Evolutionary conservation across 2,113 vertebrate species (phyloP).

Genomic region (Alces alces): DNA sequence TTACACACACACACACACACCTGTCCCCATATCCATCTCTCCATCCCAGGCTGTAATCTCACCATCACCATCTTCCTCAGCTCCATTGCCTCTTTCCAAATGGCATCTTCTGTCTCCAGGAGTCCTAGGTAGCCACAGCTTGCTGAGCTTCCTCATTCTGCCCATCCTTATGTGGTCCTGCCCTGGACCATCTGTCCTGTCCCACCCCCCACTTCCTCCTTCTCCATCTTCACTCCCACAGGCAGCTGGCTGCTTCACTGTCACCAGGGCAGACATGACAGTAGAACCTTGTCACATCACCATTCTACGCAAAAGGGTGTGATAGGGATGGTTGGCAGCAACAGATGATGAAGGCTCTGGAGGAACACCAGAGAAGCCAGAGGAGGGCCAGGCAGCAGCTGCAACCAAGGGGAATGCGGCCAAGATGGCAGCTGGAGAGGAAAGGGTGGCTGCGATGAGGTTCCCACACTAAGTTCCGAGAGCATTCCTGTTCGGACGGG

Average conservation of each 20-base stretch:
- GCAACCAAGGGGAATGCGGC: rapidly evolving
- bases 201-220: not conserved
- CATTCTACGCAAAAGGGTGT: not conserved
- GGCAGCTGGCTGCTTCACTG: not conserved
- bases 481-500: not conserved
- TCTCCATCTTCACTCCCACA: not conserved
- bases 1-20: not conserved
- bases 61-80: not conserved
- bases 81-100: not conserved
- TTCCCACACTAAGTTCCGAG: not conserved
- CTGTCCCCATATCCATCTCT: not conserved
- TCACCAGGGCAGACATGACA: not conserved
- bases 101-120: not conserved
- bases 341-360: not conserved
- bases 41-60: not conserved
- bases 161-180: not conserved
- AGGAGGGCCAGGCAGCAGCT: not conserved
- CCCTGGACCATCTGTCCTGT: not conserved
- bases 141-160: not conserved
- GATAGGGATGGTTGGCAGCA: not conserved
- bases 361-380: not conserved
- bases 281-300: not conserved
- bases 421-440: not conserved
- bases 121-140: not conserved
- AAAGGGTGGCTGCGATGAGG: not conserved